A percentile compares a stretch with the other conserved stretches of the same genome.
Conservation (phyloP, 1,140 invertebrate genomes). For the Nomia melanderi region DNA sequence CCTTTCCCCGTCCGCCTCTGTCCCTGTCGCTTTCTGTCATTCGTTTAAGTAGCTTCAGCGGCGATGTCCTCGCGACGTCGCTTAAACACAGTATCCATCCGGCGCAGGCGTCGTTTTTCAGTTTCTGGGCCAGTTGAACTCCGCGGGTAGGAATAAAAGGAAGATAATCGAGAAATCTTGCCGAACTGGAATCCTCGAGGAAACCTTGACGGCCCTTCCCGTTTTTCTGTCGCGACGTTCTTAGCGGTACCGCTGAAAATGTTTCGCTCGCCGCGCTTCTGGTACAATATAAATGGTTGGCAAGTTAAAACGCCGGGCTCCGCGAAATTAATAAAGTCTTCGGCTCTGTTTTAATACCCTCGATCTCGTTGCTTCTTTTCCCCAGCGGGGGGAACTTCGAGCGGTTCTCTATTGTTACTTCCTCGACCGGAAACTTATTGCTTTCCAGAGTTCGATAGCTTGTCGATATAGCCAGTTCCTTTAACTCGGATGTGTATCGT, state of each 20-base stretch:
- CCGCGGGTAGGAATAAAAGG: not conserved
- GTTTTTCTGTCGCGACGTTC: too few relatives aligned
- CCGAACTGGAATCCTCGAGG: not conserved
- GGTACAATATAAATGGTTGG: too few relatives aligned
- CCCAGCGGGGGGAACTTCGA: not conserved
- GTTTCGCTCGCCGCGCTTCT: too few relatives aligned
- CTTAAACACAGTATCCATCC: not conserved
- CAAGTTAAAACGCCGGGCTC: not conserved
- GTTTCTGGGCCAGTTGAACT: not conserved
- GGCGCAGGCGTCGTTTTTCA: not conserved
- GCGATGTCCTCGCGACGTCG: not conserved
- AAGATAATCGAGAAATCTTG: not conserved
- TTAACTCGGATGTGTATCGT: not conserved
- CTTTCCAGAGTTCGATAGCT: not conserved
- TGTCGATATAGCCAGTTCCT: not conserved
- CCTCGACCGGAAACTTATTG: not conserved
- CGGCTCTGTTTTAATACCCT: not conserved
- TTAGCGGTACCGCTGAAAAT: too few relatives aligned
- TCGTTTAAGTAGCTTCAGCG: too few relatives aligned
- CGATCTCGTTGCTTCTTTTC: not conserved
- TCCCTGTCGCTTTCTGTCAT: too few relatives aligned
- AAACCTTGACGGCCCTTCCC: not conserved
- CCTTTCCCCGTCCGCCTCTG: too few relatives aligned
- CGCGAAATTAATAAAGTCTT: not conserved
- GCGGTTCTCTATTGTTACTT: not conserved